phyloP scores from a whole-genome alignment of 2,888 invertebrate genomes.

The Tenodera sinensis region DNA sequence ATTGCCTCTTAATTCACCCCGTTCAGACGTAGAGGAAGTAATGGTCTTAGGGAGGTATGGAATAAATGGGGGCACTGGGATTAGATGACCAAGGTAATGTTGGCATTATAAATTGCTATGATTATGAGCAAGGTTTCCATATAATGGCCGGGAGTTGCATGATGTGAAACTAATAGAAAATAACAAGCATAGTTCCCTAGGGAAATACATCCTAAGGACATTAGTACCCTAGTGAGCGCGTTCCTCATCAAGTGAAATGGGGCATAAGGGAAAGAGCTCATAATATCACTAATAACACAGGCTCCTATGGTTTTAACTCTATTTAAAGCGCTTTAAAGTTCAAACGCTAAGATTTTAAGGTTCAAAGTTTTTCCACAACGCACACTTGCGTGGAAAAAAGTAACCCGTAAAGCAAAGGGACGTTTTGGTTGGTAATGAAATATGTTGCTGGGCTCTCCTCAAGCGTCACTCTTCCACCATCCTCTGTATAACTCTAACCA shows the following conservation, averaged over 20 bases:
- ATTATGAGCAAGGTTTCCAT: neutral
- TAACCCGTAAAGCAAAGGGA: too few species aligned
- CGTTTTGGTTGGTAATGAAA: too few species aligned
- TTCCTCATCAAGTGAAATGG: neutral
- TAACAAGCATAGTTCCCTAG: neutral
- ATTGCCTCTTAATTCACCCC: neutral
- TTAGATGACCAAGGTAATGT: neutral
- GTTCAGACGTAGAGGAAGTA: neutral
- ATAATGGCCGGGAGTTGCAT: neutral
- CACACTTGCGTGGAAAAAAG: too few species aligned
- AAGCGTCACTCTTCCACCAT: too few species aligned
- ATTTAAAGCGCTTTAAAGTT: neutral
- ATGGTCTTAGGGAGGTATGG: neutral
- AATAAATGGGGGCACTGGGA: neutral
- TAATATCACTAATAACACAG: neutral
- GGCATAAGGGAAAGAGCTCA: neutral
- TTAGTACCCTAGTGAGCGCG: neutral
- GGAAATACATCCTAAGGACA: neutral
- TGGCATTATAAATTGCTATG: neutral
- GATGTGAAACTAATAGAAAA: neutral
- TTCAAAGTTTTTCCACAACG: too few species aligned
- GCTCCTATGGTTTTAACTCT: neutral
- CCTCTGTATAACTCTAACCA: too few species aligned
- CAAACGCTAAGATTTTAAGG: too few species aligned
- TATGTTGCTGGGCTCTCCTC: too few species aligned